phyloP scores from a whole-genome alignment of 2,888 invertebrate genomes.

The Pollenia amentaria region DNA sequence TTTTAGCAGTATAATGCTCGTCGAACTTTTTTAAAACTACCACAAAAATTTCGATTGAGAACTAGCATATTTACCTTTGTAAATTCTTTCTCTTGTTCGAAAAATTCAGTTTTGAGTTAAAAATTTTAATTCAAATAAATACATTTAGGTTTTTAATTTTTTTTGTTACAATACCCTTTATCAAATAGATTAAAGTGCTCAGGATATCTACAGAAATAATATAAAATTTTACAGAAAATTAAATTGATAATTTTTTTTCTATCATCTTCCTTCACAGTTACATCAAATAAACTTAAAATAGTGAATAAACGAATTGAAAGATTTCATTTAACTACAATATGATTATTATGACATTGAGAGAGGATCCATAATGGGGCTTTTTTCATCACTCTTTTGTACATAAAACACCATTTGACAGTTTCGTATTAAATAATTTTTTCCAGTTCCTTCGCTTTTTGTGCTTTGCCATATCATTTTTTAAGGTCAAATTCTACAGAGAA shows the following conservation, averaged over 20 bases:
- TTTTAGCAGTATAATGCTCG: no score
- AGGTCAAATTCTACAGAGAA: neutral
- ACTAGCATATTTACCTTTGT: no score
- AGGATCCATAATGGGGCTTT: constrained; percentile 29
- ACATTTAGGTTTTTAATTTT: no score
- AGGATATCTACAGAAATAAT: no score
- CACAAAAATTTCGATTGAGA: no score
- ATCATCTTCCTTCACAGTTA: neutral
- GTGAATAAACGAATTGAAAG: neutral
- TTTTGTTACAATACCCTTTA: no score
- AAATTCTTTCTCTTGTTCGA: no score
- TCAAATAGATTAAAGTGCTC: no score
- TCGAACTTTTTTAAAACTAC: no score
- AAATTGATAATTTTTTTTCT: neutral
- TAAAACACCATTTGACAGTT: constrained; percentile 37
- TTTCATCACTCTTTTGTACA: neutral
- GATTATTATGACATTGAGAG: constrained; percentile 46
- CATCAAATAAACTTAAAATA: neutral
- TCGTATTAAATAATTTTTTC: neutral
- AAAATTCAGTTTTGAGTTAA: no score
- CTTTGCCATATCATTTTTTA: neutral
- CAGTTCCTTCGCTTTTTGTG: no score
- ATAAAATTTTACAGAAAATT: neutral
- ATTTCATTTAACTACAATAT: neutral
- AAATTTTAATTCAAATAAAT: no score